phyloP scores from a whole-genome alignment of 2,888 invertebrate species.

The Elegia similella region DNA sequence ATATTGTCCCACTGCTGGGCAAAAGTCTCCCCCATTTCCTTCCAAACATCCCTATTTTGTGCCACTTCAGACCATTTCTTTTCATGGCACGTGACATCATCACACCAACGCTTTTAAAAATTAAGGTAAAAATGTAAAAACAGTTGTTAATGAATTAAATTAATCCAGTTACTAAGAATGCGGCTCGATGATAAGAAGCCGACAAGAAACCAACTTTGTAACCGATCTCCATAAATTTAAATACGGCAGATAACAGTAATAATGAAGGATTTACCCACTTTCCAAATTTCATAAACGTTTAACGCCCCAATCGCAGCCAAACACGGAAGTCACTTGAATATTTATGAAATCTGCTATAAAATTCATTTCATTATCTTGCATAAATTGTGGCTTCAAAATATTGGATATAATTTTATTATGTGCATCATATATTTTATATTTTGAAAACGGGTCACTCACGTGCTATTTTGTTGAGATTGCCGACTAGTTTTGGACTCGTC shows the following conservation, averaged over 20 bases:
- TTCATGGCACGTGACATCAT: too few relatives aligned
- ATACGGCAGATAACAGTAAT: conserved; percentile 32
- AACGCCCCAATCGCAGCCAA: conserved; percentile 34
- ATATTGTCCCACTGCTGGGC: too few relatives aligned
- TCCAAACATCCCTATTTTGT: too few relatives aligned
- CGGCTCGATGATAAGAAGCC: conserved; percentile 1
- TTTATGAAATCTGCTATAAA: conserved; percentile 64
- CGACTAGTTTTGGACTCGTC: too few relatives aligned
- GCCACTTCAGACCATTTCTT: too few relatives aligned
- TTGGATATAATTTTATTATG: conserved; percentile 35
- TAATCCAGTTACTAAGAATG: neutral
- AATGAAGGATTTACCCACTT: conserved; percentile 33
- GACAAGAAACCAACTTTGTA: neutral
- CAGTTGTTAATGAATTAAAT: neutral
- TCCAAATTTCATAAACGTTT: conserved; percentile 34
- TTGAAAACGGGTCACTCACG: too few relatives aligned
- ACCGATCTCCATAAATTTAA: conserved; percentile 47
- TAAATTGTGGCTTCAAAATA: conserved; percentile 56
- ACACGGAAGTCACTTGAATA: conserved; percentile 60
- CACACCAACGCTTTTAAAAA: too few relatives aligned
- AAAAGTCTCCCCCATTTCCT: too few relatives aligned
- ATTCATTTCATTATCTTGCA: conserved; percentile 57
- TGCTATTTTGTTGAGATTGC: too few relatives aligned
- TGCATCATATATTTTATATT: too few relatives aligned
- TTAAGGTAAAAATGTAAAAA: too few relatives aligned